phyloP scores from a whole-genome alignment of 2,888 invertebrate species.

The Sylvicola fuscatus region DNA sequence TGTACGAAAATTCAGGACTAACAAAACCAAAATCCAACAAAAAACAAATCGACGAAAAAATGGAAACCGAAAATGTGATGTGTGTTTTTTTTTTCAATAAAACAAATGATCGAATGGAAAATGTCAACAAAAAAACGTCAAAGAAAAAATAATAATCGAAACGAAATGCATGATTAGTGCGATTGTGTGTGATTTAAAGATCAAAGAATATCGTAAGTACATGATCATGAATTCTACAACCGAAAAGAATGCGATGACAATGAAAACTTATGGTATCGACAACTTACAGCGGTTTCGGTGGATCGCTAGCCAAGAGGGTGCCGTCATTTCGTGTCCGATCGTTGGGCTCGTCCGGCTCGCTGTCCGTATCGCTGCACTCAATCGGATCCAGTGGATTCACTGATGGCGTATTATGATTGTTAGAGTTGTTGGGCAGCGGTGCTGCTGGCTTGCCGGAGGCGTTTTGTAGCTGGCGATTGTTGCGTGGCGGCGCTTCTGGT shows the following conservation, averaged over 20 bases:
- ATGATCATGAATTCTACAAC: not conserved
- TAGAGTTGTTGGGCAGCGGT: slow-evolving; percentile 20
- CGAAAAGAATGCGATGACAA: slow-evolving; percentile 4
- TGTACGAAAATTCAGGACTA: slow-evolving; percentile 70
- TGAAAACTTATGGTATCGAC: not conserved
- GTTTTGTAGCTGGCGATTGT: slow-evolving; percentile 22
- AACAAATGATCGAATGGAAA: slow-evolving; percentile 8
- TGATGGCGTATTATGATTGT: slow-evolving; percentile 23
- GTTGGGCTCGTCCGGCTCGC: slow-evolving; percentile 62
- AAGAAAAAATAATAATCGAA: not conserved
- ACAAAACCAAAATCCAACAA: slow-evolving; percentile 17
- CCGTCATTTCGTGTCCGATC: slow-evolving; percentile 76
- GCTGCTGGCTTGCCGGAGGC: slow-evolving; percentile 19
- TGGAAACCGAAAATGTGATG: slow-evolving; percentile 10
- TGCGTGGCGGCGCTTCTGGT: slow-evolving; percentile 50
- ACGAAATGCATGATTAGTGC: slow-evolving; percentile 2
- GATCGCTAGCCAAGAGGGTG: slow-evolving; percentile 86
- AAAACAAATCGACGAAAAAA: slow-evolving; percentile 5
- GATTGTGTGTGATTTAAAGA: slow-evolving; percentile 1
- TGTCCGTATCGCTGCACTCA: slow-evolving; percentile 55
- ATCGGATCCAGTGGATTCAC: slow-evolving; percentile 41
- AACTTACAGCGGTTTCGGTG: slow-evolving; percentile 88
- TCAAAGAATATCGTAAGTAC: not conserved
- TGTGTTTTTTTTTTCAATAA: slow-evolving; percentile 1
- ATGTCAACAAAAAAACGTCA: slow-evolving; percentile 2